Percentiles rank a stretch among this genome's conserved stretches.
phyloP scores from a whole-genome alignment of 2,797 vertebrate species.

The Artibeus lituratus region DNA sequence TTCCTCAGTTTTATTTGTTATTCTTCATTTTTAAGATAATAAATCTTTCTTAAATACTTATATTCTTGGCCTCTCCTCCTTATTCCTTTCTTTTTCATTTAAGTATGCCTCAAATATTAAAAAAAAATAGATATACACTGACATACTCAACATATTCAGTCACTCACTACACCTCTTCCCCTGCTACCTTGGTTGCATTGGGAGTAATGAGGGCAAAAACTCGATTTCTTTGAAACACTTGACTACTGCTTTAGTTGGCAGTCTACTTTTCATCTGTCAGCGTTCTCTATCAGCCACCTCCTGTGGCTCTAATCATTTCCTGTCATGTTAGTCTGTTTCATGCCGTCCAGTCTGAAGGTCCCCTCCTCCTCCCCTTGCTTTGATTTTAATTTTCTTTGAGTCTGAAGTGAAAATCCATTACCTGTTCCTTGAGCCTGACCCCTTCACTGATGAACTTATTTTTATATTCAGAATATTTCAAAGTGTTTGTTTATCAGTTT shows the following conservation, averaged over 20 bases:
- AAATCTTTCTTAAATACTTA: neutral
- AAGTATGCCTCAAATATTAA: neutral
- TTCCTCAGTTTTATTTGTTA: neutral
- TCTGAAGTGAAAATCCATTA: conserved; percentile 37
- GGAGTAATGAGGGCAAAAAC: neutral
- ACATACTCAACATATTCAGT: neutral
- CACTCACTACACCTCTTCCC: neutral
- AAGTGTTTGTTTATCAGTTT: neutral
- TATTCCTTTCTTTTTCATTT: neutral
- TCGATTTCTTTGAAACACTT: neutral
- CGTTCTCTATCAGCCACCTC: neutral
- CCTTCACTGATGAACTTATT: neutral
- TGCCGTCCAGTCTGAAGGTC: neutral
- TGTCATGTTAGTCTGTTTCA: neutral
- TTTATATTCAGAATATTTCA: conserved; percentile 18
- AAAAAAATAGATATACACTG: neutral
- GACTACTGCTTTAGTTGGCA: neutral
- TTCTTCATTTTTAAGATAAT: neutral
- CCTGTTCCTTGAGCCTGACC: neutral
- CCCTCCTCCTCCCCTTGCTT: neutral
- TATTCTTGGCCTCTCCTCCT: neutral
- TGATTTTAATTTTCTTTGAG: neutral
- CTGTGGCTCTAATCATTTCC: neutral
- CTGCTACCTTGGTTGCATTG: neutral
- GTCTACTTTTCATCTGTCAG: neutral